Conservation (phyloP, 2,113 vertebrate genomes). For the Stegastes partitus region DNA sequence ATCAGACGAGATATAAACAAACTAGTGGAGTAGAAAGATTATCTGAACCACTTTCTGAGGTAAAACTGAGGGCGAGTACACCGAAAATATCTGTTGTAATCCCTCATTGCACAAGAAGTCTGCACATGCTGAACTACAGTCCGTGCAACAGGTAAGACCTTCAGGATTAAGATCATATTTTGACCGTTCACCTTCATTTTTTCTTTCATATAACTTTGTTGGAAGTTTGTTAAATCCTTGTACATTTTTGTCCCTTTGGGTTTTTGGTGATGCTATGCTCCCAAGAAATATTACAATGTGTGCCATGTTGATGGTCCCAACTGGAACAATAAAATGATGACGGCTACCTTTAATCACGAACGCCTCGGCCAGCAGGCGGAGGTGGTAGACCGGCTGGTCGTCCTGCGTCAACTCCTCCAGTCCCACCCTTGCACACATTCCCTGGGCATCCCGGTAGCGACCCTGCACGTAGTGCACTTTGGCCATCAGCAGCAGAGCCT, state of each 20-base stretch:
- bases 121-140: too few relatives aligned
- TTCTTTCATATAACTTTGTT: too few relatives aligned
- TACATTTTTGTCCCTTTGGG: too few relatives aligned
- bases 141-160: too few relatives aligned
- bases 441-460: conserved; percentile 92
- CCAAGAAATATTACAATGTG: background rate
- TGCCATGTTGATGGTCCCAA: background rate
- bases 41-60: background rate
- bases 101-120: background rate
- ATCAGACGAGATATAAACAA: background rate
- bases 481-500: conserved; percentile 94
- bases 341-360: conserved; percentile 95
- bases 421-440: conserved; percentile 94
- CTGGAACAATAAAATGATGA: background rate
- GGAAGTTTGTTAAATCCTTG: too few relatives aligned
- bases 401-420: conserved; percentile 91
- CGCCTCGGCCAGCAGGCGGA: conserved; percentile 94
- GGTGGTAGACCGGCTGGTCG: conserved; percentile 90
- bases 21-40: background rate
- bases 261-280: too few relatives aligned
- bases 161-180: too few relatives aligned
- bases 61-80: background rate
- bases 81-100: too few relatives aligned
- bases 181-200: too few relatives aligned
- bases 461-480: conserved; percentile 96